Conservation (phyloP, 2,888 invertebrate species). For the Eueremaeus valkanovi region DNA sequence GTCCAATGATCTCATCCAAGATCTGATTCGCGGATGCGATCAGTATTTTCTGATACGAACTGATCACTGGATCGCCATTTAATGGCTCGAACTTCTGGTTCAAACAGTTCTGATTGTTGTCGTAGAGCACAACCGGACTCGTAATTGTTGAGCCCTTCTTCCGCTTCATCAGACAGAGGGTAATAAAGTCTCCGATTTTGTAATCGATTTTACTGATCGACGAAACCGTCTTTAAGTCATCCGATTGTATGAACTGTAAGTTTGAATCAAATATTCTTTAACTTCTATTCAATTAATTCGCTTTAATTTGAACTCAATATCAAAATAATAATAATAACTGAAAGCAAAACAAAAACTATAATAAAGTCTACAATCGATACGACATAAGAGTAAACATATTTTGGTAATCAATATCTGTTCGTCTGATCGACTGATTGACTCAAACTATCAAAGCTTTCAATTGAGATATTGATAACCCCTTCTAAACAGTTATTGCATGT, state of each 20-base stretch:
- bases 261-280: too few species aligned
- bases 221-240: conserved; percentile 74
- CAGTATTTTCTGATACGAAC: conserved; percentile 38
- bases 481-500: too few species aligned
- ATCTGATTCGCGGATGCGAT: conserved; percentile 38
- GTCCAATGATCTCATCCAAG: conserved; percentile 60
- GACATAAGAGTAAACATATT: too few species aligned
- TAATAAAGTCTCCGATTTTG: conserved; percentile 64
- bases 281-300: too few species aligned
- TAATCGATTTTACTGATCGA: conserved; percentile 53
- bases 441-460: too few species aligned
- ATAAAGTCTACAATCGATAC: too few species aligned
- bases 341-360: too few species aligned
- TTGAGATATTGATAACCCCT: too few species aligned
- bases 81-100: conserved; percentile 25
- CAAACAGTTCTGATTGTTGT: conserved; percentile 9
- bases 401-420: too few species aligned
- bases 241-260: conserved; percentile 68
- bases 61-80: conserved; percentile 32
- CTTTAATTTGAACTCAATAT: too few species aligned
- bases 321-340: too few species aligned
- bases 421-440: too few species aligned
- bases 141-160: conserved; percentile 63
- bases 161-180: conserved; percentile 80
- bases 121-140: conserved; percentile 54